Evolutionary conservation across 2,113 vertebrate genomes (phyloP), one percentile per base, ranked within the genome.

Genomic region (Semnornis frantzii): DNA sequence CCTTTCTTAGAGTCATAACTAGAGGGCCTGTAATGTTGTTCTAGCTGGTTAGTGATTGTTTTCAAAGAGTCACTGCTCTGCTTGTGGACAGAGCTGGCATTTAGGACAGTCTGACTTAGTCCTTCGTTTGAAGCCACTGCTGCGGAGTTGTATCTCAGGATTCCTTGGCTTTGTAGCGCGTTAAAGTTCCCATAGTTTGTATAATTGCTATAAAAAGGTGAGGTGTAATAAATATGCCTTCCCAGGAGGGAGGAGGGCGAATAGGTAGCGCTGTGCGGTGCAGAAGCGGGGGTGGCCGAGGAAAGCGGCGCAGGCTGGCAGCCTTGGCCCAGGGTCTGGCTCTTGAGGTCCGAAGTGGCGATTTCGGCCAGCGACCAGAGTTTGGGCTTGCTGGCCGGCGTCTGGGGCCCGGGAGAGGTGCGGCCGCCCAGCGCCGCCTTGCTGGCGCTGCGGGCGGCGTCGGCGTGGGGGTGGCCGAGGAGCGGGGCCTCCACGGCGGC

Each of bases 341-440:
- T 98, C 97, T 99, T 99, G 96, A 98, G 98, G 98, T 99, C 99
- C 97, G 99, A 99, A 82, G 99, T 99, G 97, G 99, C 99, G 85
- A 99, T 99, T 97, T 99, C 99, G 59, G 99, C 99, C 97, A 99
- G 98, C 24, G 99, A 99, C 99, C 99, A 99, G 70, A 99, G 97
- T 90, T 99, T 99, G 95, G 99, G 99, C 86, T 99, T 99, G 96
- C 97, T 98, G 93, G 97, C 94, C 24, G 98, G 98, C 93, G 97
- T 98, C 90, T 98, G 98, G 60, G 98, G 97, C 15, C 97, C 97
- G 7, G 98, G 97, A 18, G 98, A 97, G 57, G 97, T 97, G 95
- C 98, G 98, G 96, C 96, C 98, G 78, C 98, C 98, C 90, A 98
- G 97, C 82, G 98, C 98, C 18, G 98, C 93, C 96, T 98, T 98